These are phyloP conservation scores for Trichechus manatus DNA, from an alignment of 2,113 vertebrate species.

Conservation along the genomic window DNA sequence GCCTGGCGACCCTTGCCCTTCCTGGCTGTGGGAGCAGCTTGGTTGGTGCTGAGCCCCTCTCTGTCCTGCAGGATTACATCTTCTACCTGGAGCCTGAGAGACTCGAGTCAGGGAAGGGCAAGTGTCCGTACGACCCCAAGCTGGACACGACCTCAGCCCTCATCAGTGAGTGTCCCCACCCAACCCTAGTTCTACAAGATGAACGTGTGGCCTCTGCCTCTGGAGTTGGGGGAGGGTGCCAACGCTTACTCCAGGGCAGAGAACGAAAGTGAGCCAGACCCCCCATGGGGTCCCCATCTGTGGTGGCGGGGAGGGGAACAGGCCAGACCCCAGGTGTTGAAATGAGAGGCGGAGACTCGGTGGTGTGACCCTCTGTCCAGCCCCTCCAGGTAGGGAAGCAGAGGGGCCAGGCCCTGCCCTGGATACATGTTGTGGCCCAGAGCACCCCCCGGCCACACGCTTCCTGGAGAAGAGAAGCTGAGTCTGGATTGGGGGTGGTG, in stretches of 20 bases:
- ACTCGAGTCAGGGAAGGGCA: constrained; percentile 99
- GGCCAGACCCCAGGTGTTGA: not conserved
- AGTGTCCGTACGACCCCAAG: constrained; percentile 99
- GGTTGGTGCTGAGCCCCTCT: constrained; percentile 40
- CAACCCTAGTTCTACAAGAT: not conserved
- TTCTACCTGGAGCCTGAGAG: constrained; percentile 97
- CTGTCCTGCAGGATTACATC: constrained; percentile 94
- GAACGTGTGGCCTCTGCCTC: not conserved
- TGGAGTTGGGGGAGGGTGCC: not conserved
- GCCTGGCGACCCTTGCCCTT: not conserved
- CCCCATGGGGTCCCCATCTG: not conserved
- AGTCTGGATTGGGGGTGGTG: not conserved
- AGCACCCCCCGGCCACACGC: not conserved
- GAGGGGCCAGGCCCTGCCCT: not conserved
- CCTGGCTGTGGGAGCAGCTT: not conserved
- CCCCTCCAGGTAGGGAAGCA: not conserved
- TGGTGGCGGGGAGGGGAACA: not conserved
- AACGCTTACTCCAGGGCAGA: not conserved
- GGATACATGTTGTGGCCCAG: not conserved
- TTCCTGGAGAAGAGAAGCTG: not conserved
- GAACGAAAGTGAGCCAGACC: not conserved
- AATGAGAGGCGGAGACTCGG: not conserved
- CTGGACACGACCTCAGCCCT: constrained; percentile 97
- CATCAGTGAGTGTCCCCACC: constrained; percentile 93
- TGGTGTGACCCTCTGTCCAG: not conserved